phyloP scores from a whole-genome alignment of 2,888 invertebrate genomes.

The Punctoribates punctum region DNA sequence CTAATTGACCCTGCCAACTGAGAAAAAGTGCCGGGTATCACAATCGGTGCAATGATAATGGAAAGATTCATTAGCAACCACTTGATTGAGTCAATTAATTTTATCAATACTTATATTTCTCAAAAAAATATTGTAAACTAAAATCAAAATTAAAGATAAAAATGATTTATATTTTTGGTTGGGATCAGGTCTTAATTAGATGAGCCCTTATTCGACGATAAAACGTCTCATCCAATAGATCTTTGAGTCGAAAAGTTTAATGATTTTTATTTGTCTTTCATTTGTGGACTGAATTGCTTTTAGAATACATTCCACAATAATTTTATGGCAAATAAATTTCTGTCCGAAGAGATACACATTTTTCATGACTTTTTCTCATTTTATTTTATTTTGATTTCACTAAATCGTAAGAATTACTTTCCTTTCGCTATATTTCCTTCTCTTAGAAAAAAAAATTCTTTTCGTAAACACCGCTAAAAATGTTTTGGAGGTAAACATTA shows the following conservation, averaged over 20 bases:
- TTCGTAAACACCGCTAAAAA: background rate
- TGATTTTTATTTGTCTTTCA: background rate
- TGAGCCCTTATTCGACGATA: background rate
- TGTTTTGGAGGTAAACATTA: constrained; percentile 6
- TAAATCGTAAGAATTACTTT: background rate
- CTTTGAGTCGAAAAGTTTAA: background rate
- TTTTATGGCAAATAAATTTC: constrained; percentile 32
- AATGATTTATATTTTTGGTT: background rate
- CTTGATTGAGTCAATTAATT: too few species aligned
- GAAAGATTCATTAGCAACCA: too few species aligned
- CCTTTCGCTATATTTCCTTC: background rate
- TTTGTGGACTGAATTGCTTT: background rate
- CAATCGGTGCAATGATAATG: too few species aligned
- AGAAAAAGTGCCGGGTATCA: too few species aligned
- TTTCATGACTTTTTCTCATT: background rate
- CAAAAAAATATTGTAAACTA: too few species aligned
- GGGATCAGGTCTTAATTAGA: background rate
- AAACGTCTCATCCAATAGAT: background rate
- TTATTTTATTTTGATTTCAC: constrained; percentile 8
- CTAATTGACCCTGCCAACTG: too few species aligned
- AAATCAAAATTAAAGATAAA: background rate
- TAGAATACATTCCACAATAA: constrained; percentile 15
- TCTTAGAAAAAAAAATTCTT: background rate
- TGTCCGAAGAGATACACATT: constrained; percentile 24
- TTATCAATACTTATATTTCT: too few species aligned